Percentiles rank a stretch among this genome's conserved stretches.
phyloP scores from a whole-genome alignment of 1,140 invertebrate species.

The Octopus sinensis region DNA sequence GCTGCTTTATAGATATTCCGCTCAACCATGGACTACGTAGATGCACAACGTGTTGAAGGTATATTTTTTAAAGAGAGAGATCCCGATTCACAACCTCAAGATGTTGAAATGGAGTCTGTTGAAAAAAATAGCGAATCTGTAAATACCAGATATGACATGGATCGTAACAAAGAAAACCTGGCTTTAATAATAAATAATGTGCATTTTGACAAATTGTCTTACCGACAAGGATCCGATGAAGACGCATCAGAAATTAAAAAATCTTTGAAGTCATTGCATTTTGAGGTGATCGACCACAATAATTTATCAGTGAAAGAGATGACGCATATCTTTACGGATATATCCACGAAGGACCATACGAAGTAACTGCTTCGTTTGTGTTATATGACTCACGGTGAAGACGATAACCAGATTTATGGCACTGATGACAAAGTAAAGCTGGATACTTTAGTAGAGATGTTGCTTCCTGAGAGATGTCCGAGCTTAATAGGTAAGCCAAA shows the following conservation, averaged over 20 bases:
- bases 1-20: too few species aligned
- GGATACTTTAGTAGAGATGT: slow-evolving; percentile 40
- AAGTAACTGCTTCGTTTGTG: slow-evolving; percentile 44
- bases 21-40: too few species aligned
- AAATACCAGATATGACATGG: not conserved
- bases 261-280: not conserved
- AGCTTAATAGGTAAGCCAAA: slow-evolving; percentile 51
- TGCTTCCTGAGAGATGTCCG: slow-evolving; percentile 40
- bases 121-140: too few species aligned
- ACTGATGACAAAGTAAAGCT: slow-evolving; percentile 40
- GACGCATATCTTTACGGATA: not conserved
- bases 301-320: not conserved
- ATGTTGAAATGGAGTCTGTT: too few species aligned
- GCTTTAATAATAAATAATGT: not conserved
- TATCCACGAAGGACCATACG: slow-evolving; percentile 22
- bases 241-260: not conserved
- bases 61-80: too few species aligned
- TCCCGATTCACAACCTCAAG: too few species aligned
- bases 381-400: slow-evolving; percentile 50
- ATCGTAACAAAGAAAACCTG: not conserved
- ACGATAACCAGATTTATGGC: slow-evolving; percentile 41
- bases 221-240: not conserved
- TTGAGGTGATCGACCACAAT: not conserved
- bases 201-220: not conserved
- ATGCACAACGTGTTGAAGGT: too few species aligned